These are phyloP conservation scores for Garrulus glandarius DNA, from an alignment of 2,797 vertebrate genomes.

Conservation along the genomic window DNA sequence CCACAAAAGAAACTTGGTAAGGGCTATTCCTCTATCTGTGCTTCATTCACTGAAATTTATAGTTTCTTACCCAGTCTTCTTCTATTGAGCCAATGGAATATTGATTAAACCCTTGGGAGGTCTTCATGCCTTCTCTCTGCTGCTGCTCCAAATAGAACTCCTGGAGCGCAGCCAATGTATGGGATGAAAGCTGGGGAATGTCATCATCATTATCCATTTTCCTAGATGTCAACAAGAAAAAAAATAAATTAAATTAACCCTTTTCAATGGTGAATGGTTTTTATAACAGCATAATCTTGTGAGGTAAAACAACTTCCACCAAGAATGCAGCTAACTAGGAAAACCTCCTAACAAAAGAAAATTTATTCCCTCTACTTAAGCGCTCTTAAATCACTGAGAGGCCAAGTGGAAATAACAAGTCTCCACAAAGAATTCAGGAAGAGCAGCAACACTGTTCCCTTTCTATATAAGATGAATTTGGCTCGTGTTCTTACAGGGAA, in stretches of 20 bases:
- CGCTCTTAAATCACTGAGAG: background rate
- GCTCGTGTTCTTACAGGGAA: background rate
- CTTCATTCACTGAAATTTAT: background rate
- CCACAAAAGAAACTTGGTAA: background rate
- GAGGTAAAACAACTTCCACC: background rate
- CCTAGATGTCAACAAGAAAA: background rate
- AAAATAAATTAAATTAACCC: background rate
- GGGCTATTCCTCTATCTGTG: background rate
- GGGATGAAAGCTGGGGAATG: conserved; percentile 83
- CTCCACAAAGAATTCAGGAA: background rate
- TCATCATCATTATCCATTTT: conserved; percentile 86
- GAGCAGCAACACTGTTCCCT: background rate
- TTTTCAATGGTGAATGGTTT: background rate
- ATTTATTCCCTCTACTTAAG: background rate
- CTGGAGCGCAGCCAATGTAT: conserved; percentile 86
- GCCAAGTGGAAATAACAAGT: background rate
- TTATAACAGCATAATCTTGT: background rate
- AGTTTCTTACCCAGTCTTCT: conserved; percentile 89
- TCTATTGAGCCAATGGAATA: conserved; percentile 83
- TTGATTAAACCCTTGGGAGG: conserved; percentile 45
- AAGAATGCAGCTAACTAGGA: background rate
- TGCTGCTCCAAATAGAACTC: conserved; percentile 86
- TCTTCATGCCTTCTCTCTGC: conserved; percentile 44
- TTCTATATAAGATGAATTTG: background rate
- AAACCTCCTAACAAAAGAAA: background rate